A percentile compares a stretch with the other conserved stretches of the same genome.
Evolutionary conservation across 2,797 vertebrate genomes (phyloP).

Genomic region (Hippocampus kuda): DNA sequence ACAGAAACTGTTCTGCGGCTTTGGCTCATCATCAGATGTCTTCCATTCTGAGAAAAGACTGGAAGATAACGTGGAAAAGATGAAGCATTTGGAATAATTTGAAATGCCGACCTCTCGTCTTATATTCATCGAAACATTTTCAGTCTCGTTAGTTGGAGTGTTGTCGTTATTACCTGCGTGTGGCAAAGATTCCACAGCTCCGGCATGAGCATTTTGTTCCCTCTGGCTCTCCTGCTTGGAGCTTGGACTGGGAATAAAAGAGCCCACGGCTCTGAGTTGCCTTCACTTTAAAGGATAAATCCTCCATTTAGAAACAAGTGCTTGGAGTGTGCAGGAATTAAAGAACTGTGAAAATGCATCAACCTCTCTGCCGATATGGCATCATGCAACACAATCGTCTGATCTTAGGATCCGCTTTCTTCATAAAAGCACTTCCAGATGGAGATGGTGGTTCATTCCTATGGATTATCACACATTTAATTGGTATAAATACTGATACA

Average conservation of each 20-base stretch:
- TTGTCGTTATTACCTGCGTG: slow-evolving; percentile 37
- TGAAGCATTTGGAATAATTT: too few relatives aligned
- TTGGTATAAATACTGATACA: background rate
- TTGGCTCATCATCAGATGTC: too few relatives aligned
- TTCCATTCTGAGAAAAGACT: too few relatives aligned
- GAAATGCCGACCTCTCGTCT: background rate
- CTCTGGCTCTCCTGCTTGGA: slow-evolving; percentile 43
- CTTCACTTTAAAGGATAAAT: slow-evolving; percentile 54
- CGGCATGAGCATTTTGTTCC: slow-evolving; percentile 42
- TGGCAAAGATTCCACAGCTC: slow-evolving; percentile 40
- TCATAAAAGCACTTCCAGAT: background rate
- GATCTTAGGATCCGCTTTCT: slow-evolving; percentile 30
- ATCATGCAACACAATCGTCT: slow-evolving; percentile 39
- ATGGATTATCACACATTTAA: background rate
- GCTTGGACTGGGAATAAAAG: slow-evolving; percentile 50
- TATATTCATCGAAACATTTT: background rate
- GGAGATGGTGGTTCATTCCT: background rate
- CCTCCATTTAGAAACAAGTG: slow-evolving; percentile 53
- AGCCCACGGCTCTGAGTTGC: slow-evolving; percentile 53
- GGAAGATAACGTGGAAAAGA: too few relatives aligned
- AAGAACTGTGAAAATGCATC: slow-evolving; percentile 48
- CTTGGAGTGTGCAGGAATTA: slow-evolving; percentile 41
- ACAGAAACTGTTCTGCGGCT: too few relatives aligned
- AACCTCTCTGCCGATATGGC: slow-evolving; percentile 38
- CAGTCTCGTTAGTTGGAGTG: background rate